Evolutionary conservation across 2,113 vertebrate genomes (phyloP).

Genomic region (Colossoma macropomum): DNA sequence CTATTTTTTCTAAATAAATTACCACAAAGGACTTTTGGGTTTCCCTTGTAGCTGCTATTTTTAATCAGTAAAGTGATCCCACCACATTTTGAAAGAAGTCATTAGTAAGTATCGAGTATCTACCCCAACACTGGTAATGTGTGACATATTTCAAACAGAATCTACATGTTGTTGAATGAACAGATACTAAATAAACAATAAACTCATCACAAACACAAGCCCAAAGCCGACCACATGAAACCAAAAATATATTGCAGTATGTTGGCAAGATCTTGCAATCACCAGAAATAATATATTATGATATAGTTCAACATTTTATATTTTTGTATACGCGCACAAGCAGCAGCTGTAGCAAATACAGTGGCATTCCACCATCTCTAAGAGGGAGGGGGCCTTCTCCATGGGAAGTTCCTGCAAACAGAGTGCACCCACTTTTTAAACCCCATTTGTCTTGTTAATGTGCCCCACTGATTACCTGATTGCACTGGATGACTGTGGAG

Average conservation of each 20-base stretch:
- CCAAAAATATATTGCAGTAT: slow-evolving; percentile 10
- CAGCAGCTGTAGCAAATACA: slow-evolving; percentile 22
- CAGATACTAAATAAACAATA: slow-evolving; percentile 5
- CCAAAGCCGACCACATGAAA: background rate
- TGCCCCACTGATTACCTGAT: slow-evolving; percentile 86
- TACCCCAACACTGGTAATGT: background rate
- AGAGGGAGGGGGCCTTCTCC: slow-evolving; percentile 72
- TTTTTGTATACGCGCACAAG: slow-evolving; percentile 27
- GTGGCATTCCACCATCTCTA: slow-evolving; percentile 32
- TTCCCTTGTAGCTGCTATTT: too few relatives aligned
- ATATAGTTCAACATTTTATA: slow-evolving; percentile 32
- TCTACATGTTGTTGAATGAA: background rate
- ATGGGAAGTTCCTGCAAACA: slow-evolving; percentile 82
- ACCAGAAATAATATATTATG: slow-evolving; percentile 32
- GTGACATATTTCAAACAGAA: slow-evolving; percentile 4
- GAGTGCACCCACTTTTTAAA: slow-evolving; percentile 83
- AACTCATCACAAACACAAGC: background rate
- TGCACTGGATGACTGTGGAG: slow-evolving; percentile 85
- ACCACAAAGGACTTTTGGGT: too few relatives aligned
- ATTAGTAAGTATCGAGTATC: background rate
- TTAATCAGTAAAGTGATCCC: too few relatives aligned
- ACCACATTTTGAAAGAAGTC: too few relatives aligned
- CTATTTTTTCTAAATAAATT: too few relatives aligned
- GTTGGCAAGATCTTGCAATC: slow-evolving; percentile 26
- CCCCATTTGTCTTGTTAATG: slow-evolving; percentile 84